These are phyloP conservation scores for Melieria omissa DNA, from an alignment of 2,888 invertebrate genomes.

Conservation along the genomic window DNA sequence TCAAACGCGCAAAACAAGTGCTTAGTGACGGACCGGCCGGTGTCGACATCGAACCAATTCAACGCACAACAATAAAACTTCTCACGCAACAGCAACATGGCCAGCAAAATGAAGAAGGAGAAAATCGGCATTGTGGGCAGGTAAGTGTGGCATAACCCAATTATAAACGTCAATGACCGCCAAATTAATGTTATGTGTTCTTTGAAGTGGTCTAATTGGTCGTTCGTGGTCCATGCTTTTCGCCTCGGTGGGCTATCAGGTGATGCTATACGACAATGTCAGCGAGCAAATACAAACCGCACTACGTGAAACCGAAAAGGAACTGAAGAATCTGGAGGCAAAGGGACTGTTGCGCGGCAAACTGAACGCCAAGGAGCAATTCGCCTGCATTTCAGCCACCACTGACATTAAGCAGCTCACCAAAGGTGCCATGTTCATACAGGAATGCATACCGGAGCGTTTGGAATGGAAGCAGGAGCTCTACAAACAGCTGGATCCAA, in stretches of 20 bases:
- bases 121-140: constrained; percentile 83
- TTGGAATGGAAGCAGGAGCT: constrained; percentile 85
- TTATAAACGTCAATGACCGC: background rate
- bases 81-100: constrained; percentile 44
- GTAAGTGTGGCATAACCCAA: constrained; percentile 64
- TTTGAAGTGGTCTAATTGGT: constrained; percentile 88
- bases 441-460: constrained; percentile 95
- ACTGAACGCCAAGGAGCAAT: constrained; percentile 80
- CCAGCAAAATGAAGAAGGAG: constrained; percentile 68
- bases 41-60: background rate
- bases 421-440: constrained; percentile 81
- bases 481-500: constrained; percentile 80
- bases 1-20: constrained; percentile 7
- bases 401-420: constrained; percentile 77
- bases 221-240: constrained; percentile 98
- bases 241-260: constrained; percentile 90
- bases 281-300: constrained; percentile 80
- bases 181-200: background rate
- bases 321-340: constrained; percentile 77
- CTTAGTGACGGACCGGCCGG: constrained; percentile 1
- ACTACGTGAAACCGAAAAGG: constrained; percentile 77
- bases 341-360: constrained; percentile 81
- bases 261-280: constrained; percentile 85
- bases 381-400: constrained; percentile 79
- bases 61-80: background rate